Evolutionary conservation across 2,113 vertebrate species (phyloP), one percentile per base, ranked within the genome.

Genomic region (Rhombomys opimus): DNA sequence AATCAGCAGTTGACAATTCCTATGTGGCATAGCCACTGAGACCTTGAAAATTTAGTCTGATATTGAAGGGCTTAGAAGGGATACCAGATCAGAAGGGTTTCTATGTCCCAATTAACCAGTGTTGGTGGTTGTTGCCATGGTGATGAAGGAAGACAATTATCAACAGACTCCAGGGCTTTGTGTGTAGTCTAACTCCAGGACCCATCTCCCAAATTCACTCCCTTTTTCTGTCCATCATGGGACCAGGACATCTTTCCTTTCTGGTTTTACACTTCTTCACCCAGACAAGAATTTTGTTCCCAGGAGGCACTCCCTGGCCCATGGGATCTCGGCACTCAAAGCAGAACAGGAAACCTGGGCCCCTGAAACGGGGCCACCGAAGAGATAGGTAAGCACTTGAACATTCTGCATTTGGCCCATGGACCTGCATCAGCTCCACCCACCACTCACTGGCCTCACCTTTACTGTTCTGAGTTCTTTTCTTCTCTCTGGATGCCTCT

Each of bases 281-380:
- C 91, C 5, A 98, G 95, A 97, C 96, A 95, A 93, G 89, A 94
- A 87, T 97, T 97, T 97, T 96, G 93, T 97, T 93, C 97, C 96
- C 98, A 98, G 98, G 97, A 97, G 91, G 70, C 91, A 95, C 52
- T 87, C 95, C 87, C 80, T 0, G 35, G 96, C 96, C 94, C 94
- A 98, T 98, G 98, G 98, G 98, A 97, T 97, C 97, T 95, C 98
- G 86, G 87, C 97, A 97, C 90, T 98, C 98, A 96, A 98, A 97
- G 95, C 98, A 96, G 61, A 94, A 90, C 91, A 97, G 94, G 94
- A 97, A 91, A 94, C 50, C 86, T 32, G 96, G 98, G 89, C 96
- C 97, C 91, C 96, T 97, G 94, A 98, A 98, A 96, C 78, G 17
- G 75, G 98, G 98, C 94, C 97, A 97, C 91, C 91, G 70, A 85